Percentiles rank a stretch among this genome's conserved stretches.
These are phyloP conservation scores for Lochmaea crataegi DNA, from an alignment of 2,888 invertebrate genomes.

Conservation along the genomic window DNA sequence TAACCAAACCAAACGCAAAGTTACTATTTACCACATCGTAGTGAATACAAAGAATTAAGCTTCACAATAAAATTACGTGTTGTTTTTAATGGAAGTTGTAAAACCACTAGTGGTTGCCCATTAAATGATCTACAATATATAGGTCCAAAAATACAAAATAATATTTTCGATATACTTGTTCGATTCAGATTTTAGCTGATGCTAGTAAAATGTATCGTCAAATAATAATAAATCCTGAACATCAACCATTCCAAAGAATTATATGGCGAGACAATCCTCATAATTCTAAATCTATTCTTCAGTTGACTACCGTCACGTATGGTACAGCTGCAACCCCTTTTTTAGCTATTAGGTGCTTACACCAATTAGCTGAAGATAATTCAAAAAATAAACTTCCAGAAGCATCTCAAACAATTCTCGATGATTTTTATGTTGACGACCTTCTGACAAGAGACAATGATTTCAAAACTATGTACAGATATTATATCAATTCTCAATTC, in stretches of 20 bases:
- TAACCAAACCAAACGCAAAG: too few species aligned
- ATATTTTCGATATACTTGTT: constrained; percentile 14
- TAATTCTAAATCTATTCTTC: neutral
- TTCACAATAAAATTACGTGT: constrained; percentile 11
- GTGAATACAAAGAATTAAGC: constrained; percentile 8
- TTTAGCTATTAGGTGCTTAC: too few species aligned
- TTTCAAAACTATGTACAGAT: too few species aligned
- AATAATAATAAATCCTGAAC: constrained; percentile 18
- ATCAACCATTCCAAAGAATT: constrained; percentile 21
- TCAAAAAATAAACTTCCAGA: too few species aligned
- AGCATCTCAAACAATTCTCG: too few species aligned
- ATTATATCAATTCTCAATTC: too few species aligned
- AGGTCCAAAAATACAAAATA: constrained; percentile 24
- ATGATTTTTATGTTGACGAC: too few species aligned
- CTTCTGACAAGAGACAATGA: too few species aligned
- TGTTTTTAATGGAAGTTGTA: constrained; percentile 22
- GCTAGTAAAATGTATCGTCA: constrained; percentile 30
- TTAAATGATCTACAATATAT: constrained; percentile 20
- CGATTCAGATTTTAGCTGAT: constrained; percentile 14
- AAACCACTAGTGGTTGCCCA: constrained; percentile 10
- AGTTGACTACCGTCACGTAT: too few species aligned
- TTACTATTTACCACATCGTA: constrained; percentile 12
- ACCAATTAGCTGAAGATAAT: too few species aligned
- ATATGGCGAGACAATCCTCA: constrained; percentile 25
- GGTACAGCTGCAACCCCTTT: too few species aligned